phyloP scores from a whole-genome alignment of 2,797 vertebrate genomes.

The Lerista edwardsae region DNA sequence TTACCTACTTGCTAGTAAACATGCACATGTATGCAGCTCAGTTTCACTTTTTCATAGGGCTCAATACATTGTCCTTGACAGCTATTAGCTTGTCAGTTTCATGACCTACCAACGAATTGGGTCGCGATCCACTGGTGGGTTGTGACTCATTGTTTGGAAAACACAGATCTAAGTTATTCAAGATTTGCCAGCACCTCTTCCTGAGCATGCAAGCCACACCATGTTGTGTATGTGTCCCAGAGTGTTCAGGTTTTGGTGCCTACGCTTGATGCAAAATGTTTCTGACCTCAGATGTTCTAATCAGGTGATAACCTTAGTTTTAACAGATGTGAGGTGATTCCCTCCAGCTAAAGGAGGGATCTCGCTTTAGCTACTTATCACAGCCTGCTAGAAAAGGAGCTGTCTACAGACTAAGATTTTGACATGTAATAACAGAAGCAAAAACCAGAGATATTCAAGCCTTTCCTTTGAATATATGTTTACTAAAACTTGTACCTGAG shows the following conservation, averaged over 20 bases:
- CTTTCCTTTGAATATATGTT: slow-evolving; percentile 27
- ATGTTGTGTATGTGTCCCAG: not conserved
- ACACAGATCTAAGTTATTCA: slow-evolving; percentile 19
- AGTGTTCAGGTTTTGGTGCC: not conserved
- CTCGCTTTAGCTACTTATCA: slow-evolving; percentile 11
- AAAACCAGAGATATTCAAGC: slow-evolving; percentile 32
- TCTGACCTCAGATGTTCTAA: slow-evolving; percentile 43
- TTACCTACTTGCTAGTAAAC: no score
- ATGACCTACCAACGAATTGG: no score
- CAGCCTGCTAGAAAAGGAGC: slow-evolving; percentile 25
- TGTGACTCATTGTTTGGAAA: no score
- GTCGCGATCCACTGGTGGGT: no score
- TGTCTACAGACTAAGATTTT: slow-evolving; percentile 11
- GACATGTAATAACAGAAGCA: slow-evolving; percentile 30
- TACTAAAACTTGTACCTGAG: slow-evolving; percentile 33
- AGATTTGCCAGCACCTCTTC: not conserved
- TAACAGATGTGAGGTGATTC: slow-evolving; percentile 37
- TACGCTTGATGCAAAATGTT: not conserved
- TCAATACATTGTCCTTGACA: no score
- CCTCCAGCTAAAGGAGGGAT: slow-evolving; percentile 29
- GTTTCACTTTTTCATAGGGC: no score
- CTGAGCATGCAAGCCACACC: not conserved
- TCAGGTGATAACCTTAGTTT: slow-evolving; percentile 43
- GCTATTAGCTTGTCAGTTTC: no score
- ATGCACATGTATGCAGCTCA: no score